Percentiles rank a stretch among this genome's conserved stretches.
Conservation (phyloP, 2,888 invertebrate genomes). For the Pterobdella sp. region DNA sequence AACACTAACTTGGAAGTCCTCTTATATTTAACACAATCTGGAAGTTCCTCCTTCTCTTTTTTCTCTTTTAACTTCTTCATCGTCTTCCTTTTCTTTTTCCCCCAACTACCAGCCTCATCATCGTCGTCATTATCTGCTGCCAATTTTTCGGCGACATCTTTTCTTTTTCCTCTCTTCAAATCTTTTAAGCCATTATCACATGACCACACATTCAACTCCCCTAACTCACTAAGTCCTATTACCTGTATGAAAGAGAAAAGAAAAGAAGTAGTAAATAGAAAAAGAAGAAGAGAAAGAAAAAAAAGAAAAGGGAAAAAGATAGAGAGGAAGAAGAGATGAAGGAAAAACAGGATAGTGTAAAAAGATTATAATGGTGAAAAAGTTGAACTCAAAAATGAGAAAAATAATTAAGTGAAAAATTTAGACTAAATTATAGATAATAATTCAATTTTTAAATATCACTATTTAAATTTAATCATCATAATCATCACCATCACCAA, state of each 20-base stretch:
- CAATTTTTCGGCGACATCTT: slow-evolving; percentile 27
- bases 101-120: slow-evolving; percentile 12
- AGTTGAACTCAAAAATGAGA: too few species aligned
- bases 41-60: background rate
- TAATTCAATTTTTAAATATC: background rate
- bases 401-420: too few species aligned
- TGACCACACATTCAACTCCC: slow-evolving; percentile 77
- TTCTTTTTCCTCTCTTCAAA: slow-evolving; percentile 53
- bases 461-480: background rate
- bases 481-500: slow-evolving; percentile 52
- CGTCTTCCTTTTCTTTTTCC: slow-evolving; percentile 11
- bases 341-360: too few species aligned
- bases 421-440: background rate
- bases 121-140: slow-evolving; percentile 41
- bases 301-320: too few species aligned
- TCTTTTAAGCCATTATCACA: slow-evolving; percentile 68
- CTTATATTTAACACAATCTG: background rate
- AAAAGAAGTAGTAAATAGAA: too few species aligned
- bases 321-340: too few species aligned
- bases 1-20: background rate
- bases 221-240: slow-evolving; percentile 47
- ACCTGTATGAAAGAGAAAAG: too few species aligned
- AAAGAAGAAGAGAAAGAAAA: too few species aligned
- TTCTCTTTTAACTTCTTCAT: slow-evolving; percentile 5
- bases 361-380: slow-evolving; percentile 1